These are phyloP conservation scores for Onychostoma macrolepis DNA, from an alignment of 2,113 vertebrate species.

Conservation along the genomic window DNA sequence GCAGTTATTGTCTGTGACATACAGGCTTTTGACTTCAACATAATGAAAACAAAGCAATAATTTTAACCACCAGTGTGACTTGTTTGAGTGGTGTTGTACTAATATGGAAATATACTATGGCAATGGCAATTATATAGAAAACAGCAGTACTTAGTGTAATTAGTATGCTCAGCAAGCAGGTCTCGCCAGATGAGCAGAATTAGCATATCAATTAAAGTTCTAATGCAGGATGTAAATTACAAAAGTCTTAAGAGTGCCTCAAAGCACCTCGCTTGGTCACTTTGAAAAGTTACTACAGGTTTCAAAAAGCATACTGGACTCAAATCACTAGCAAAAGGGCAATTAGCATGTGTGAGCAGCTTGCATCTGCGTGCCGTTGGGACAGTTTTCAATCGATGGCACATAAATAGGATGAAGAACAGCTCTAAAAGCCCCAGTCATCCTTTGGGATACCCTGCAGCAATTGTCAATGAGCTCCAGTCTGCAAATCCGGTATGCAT, in stretches of 20 bases:
- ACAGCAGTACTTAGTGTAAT: constrained; percentile 2
- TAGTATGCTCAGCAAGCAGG: background rate
- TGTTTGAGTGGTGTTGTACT: background rate
- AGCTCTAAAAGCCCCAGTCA: constrained; percentile 33
- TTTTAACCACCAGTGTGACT: background rate
- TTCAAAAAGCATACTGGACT: constrained; percentile 52
- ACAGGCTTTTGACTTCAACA: background rate
- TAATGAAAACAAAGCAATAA: background rate
- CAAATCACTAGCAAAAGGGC: constrained; percentile 38
- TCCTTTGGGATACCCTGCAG: constrained; percentile 35
- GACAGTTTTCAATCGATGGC: constrained; percentile 31
- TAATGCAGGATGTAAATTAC: constrained; percentile 19
- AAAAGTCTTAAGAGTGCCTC: constrained; percentile 19
- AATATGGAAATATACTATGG: background rate
- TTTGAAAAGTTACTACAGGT: constrained; percentile 27
- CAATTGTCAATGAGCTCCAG: constrained; percentile 12
- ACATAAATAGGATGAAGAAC: constrained; percentile 34
- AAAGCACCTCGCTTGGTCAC: constrained; percentile 26
- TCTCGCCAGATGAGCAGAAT: constrained; percentile 32
- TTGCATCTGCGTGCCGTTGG: constrained; percentile 25
- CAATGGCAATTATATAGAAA: background rate
- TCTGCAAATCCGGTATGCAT: background rate
- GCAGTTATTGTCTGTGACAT: background rate
- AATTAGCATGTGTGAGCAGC: constrained; percentile 53
- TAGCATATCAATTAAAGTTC: constrained; percentile 6